Conservation (phyloP, 1,140 invertebrate species). For the Drosophila lacteicornis region DNA sequence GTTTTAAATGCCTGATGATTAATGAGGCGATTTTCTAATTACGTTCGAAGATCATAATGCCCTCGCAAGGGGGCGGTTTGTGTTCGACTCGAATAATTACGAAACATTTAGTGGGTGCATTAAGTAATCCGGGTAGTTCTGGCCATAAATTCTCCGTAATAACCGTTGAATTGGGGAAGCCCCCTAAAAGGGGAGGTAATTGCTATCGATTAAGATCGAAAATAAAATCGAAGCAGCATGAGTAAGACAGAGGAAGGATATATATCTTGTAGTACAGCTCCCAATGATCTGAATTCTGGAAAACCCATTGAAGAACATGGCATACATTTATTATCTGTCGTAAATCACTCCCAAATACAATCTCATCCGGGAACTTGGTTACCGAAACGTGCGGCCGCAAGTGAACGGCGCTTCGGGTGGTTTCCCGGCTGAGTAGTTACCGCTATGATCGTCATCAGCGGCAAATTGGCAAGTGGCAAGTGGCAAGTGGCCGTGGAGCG, state of each 20-base stretch:
- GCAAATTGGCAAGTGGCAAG: constrained; percentile 75
- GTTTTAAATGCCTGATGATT: constrained; percentile 70
- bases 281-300: not conserved
- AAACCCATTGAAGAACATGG: not conserved
- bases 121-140: constrained; percentile 15
- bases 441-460: constrained; percentile 42
- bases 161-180: not conserved
- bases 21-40: constrained; percentile 73
- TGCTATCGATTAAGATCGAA: not conserved
- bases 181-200: not conserved
- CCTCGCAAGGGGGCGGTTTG: not conserved
- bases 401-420: constrained; percentile 20
- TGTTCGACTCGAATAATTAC: constrained; percentile 16
- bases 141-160: not conserved
- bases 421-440: constrained; percentile 69
- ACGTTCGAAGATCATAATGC: constrained; percentile 24
- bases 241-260: too few relatives aligned
- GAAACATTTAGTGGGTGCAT: constrained; percentile 25
- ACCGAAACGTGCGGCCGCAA: constrained; percentile 21
- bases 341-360: constrained; percentile 3
- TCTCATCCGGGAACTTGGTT: not conserved
- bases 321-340: not conserved
- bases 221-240: not conserved
- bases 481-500: constrained; percentile 31
- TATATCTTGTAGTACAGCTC: too few relatives aligned